phyloP scores from a whole-genome alignment of 2,888 invertebrate species.

The Oligia latruncula region DNA sequence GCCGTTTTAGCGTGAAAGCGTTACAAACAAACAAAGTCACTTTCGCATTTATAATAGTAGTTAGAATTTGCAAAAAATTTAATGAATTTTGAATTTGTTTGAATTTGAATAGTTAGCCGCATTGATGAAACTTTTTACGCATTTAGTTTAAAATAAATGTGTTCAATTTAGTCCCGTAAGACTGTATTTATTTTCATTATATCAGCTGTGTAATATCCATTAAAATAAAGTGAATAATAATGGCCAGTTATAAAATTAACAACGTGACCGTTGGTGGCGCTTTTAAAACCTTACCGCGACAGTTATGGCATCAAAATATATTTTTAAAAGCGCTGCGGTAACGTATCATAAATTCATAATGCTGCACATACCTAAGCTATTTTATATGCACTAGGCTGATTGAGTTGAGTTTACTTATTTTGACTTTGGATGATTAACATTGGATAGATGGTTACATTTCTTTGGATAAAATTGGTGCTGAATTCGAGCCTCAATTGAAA shows the following conservation, averaged over 20 bases:
- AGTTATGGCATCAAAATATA: conserved; percentile 20
- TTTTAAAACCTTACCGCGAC: conserved; percentile 28
- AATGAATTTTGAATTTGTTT: too few relatives aligned
- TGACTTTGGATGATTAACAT: not conserved
- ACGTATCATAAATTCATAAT: not conserved
- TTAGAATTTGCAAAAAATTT: not conserved
- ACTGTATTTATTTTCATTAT: conserved; percentile 10
- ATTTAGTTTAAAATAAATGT: not conserved
- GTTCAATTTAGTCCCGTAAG: not conserved
- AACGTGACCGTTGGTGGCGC: conserved; percentile 15
- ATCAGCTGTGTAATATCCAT: conserved; percentile 9
- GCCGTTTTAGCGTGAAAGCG: not conserved
- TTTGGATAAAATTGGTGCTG: not conserved
- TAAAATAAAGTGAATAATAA: conserved; percentile 20
- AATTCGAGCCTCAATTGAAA: not conserved
- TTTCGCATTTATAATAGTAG: not conserved
- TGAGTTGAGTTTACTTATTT: not conserved
- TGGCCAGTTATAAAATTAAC: conserved; percentile 23
- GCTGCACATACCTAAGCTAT: not conserved
- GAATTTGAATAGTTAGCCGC: too few relatives aligned
- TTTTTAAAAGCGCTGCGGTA: conserved; percentile 14
- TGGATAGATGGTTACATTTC: not conserved
- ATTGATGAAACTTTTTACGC: not conserved
- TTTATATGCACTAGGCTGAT: not conserved
- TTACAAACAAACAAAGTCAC: not conserved